A percentile compares a stretch with the other conserved stretches of the same genome.
phyloP scores from a whole-genome alignment of 2,113 vertebrate genomes.

The Cyphomyrus discorhynchus region DNA sequence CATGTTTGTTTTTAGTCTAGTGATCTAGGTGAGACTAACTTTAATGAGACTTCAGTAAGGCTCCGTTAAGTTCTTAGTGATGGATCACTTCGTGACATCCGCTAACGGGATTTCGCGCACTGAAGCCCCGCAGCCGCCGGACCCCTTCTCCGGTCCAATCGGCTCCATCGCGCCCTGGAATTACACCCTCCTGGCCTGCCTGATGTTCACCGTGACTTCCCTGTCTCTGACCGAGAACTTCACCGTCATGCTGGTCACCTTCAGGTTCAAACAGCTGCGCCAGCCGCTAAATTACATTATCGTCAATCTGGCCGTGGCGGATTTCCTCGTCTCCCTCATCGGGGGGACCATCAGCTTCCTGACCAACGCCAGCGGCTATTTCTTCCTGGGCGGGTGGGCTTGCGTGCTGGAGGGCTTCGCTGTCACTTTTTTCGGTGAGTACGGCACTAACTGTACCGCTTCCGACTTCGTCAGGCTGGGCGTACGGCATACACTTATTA shows the following conservation, averaged over 20 bases:
- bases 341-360: slow-evolving; percentile 77
- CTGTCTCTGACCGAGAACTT: slow-evolving; percentile 77
- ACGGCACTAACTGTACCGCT: neutral
- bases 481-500: neutral
- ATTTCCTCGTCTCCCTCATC: slow-evolving; percentile 75
- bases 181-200: slow-evolving; percentile 71
- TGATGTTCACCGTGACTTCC: slow-evolving; percentile 74
- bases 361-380: slow-evolving; percentile 75
- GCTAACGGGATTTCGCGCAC: slow-evolving; percentile 60
- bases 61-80: slow-evolving; percentile 17
- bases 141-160: slow-evolving; percentile 65
- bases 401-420: slow-evolving; percentile 82
- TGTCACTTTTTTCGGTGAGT: slow-evolving; percentile 84
- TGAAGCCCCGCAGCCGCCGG: slow-evolving; percentile 37
- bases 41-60: neutral
- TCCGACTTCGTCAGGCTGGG: neutral
- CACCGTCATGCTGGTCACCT: slow-evolving; percentile 75
- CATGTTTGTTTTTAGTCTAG: neutral
- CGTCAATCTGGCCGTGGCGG: slow-evolving; percentile 78
- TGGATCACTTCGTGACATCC: slow-evolving; percentile 55
- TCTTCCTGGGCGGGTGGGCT: slow-evolving; percentile 78
- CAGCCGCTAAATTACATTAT: slow-evolving; percentile 84
- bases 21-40: neutral
- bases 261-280: slow-evolving; percentile 72
- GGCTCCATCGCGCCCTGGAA: slow-evolving; percentile 70